Evolutionary conservation across 2,797 vertebrate genomes (phyloP).

Genomic region (Premnoplex brunnescens): DNA sequence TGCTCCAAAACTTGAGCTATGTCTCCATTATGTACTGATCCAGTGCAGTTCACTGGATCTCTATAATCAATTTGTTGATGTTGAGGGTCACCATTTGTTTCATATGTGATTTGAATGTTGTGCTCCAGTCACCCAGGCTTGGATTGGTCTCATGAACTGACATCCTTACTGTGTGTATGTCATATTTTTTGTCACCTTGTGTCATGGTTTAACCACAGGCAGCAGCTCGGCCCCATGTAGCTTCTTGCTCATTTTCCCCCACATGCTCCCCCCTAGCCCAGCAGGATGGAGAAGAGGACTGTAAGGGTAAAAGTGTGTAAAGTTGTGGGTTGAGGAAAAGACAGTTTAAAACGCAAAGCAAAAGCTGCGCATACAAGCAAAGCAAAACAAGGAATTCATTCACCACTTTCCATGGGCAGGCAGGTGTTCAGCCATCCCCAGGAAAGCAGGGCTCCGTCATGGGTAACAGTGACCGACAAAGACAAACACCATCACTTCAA

Average conservation of each 20-base stretch:
- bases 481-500: not conserved
- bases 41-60: not conserved
- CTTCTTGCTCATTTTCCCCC: accelerated
- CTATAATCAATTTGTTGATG: not conserved
- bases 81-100: not conserved
- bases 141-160: not conserved
- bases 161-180: not conserved
- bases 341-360: not conserved
- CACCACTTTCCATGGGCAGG: accelerated
- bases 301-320: not conserved
- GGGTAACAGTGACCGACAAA: accelerated
- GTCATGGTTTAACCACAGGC: accelerated
- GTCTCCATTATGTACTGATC: not conserved
- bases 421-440: not conserved
- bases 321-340: not conserved
- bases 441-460: not conserved
- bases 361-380: not conserved
- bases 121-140: not conserved
- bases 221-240: not conserved
- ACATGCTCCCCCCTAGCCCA: accelerated
- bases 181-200: not conserved
- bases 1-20: not conserved
- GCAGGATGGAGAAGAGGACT: not conserved
- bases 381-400: not conserved
- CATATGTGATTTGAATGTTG: not conserved